Evolutionary conservation across 1,140 invertebrate species (phyloP), one percentile per base, ranked within the genome.

Genomic region (Pseudoatta argentina): DNA sequence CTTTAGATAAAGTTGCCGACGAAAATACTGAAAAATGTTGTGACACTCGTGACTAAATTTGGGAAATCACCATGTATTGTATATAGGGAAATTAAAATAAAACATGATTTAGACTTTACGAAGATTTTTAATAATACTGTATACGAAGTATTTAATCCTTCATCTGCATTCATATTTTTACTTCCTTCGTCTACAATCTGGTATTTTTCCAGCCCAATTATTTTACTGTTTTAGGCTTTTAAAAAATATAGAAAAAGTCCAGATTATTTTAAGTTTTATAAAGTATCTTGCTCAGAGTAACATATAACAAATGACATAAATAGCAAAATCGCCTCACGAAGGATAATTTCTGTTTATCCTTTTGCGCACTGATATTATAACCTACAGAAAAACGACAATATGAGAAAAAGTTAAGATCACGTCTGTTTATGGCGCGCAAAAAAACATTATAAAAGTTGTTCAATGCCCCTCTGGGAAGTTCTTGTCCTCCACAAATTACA

Each of bases 401-500:
- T 59, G 55, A 59, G 67, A 82, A 34, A 34, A 59, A 59, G 39
- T 55, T 82, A 73, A 82, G 71, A 73, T 82, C 79, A 73, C 67
- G 48, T 55, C 53, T n/a, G 67, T 73, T 82, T 73, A 81, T 48
- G 77, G 21, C 48, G 44, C 55, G 67, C 53, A 82, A 82, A 82
- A 55, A 82, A 82, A 82, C 67, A 48, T 82, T 59, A 72, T 82
- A 82, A 82, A 61, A 82, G 67, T 82, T 82, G 79, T 61, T 82
- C 67, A 61, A 73, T 82, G 79, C 39, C 67, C 61, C 24, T 10
- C 51, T n/a, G 55, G 24, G 18, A 82, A 82, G 67, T 82, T 82
- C 53, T 82, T 82, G 34, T 82, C 39, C 48, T 16, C 67, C 55
- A 82, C 79, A 82, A 73, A 82, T 82, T 73, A 82, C 67, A 82